Evolutionary conservation across 2,113 vertebrate genomes (phyloP).

Genomic region (Talpa occidentalis): DNA sequence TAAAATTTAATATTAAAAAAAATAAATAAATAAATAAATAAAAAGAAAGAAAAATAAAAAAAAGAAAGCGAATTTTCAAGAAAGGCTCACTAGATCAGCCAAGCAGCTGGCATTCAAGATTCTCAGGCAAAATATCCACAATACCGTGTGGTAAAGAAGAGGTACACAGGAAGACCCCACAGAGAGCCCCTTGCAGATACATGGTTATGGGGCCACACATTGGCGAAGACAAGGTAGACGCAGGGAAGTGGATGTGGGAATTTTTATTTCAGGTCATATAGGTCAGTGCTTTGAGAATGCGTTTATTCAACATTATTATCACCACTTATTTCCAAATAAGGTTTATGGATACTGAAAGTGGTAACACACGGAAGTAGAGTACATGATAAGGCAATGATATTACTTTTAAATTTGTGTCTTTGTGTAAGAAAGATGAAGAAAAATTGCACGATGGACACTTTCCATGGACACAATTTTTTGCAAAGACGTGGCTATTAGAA

Average conservation of each 20-base stretch:
- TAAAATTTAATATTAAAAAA: no score
- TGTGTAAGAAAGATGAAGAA: neutral
- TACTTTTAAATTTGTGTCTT: neutral
- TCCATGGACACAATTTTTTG: neutral
- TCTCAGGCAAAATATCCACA: neutral
- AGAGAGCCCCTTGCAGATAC: fast-evolving
- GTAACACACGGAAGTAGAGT: neutral
- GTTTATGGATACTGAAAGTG: neutral
- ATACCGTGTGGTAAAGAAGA: neutral
- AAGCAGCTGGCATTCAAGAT: neutral
- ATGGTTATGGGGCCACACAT: fast-evolving
- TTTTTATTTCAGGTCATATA: neutral
- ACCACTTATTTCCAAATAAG: neutral
- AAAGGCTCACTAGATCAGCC: neutral
- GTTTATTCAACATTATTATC: neutral
- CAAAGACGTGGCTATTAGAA: neutral
- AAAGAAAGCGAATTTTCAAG: neutral
- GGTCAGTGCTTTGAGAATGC: neutral
- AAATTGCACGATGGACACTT: neutral
- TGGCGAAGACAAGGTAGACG: neutral
- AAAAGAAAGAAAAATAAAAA: no score
- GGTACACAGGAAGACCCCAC: fast-evolving
- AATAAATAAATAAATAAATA: no score
- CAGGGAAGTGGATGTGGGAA: fast-evolving
- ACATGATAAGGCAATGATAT: neutral